Base-by-base conservation (phyloP, 2,113 vertebrate genomes). In the Ranitomeya variabilis region DNA sequence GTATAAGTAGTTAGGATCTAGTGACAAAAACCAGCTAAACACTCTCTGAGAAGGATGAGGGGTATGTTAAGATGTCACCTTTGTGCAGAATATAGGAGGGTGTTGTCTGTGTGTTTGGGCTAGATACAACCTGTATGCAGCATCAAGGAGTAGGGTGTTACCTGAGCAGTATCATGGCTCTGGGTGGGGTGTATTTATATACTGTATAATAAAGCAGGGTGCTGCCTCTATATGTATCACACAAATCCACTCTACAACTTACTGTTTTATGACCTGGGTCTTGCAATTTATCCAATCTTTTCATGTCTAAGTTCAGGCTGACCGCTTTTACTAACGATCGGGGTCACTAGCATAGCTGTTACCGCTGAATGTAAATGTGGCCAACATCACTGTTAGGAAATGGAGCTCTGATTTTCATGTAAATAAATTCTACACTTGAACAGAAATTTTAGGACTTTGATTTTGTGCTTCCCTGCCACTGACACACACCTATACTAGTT, bases 171-270 rank as follows among this genome's bases (percentile, higher is more conserved):
- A 55, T 84, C 64, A 84, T 55, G 66, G 64, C 12, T 71, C 60
- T 54, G 82, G 82, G 82, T 84, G 82, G 82, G 82, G 82, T 84
- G 82, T 84, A 84, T 83, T 67, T 67, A 64, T 83, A 83, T 69
- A 71, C 45, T 84, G 82, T 67, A 84, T 84, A 71, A 84, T 84
- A 84, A 84, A 84, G 66, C 82, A 18, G 82, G 82, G 64, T 69
- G 66, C 64, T 84, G 82, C 21, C 82, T 84, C 52, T 84, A 71
- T 84, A 84, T 55, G 31, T n/a, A 66, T 83, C 31, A 66, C 19
- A 31, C 26, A 82, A 7, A 66, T 51, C 80, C 60, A 51, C 60
- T 83, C 31, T 26, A 23, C 31, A 78, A 21, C 9, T 16, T 21
- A 45, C 31, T 74, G 13, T 16, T 9, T 18, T 21, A 52, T 52